Percentiles rank a stretch among this genome's conserved stretches.
These are phyloP conservation scores for Mycogona germanica DNA, from an alignment of 2,888 invertebrate genomes.

Conservation along the genomic window DNA sequence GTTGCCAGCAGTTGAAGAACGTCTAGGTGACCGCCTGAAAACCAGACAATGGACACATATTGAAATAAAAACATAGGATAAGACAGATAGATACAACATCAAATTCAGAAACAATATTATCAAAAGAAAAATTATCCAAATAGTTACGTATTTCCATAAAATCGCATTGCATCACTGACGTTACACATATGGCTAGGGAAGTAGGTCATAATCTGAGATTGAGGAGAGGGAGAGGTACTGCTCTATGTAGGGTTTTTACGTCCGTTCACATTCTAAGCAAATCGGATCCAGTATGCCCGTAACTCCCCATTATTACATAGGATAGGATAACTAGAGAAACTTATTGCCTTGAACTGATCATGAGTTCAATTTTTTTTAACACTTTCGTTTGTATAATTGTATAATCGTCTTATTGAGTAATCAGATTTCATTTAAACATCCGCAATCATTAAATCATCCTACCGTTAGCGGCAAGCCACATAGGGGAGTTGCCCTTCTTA, in stretches of 20 bases:
- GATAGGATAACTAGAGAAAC: too few species aligned
- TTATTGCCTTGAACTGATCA: too few species aligned
- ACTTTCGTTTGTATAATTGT: too few species aligned
- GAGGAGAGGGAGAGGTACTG: too few species aligned
- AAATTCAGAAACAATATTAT: too few species aligned
- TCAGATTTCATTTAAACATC: too few species aligned
- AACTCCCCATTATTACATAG: too few species aligned
- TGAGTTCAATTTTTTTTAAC: too few species aligned
- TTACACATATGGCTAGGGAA: neutral
- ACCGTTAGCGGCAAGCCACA: slow-evolving; percentile 91
- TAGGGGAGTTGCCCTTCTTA: slow-evolving; percentile 96
- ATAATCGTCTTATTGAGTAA: too few species aligned
- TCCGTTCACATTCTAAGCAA: too few species aligned
- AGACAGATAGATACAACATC: neutral
- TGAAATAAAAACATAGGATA: neutral
- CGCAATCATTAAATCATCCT: slow-evolving; percentile 21
- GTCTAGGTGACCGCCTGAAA: slow-evolving; percentile 79
- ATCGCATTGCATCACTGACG: neutral
- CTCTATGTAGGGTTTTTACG: too few species aligned
- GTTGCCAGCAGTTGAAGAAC: slow-evolving; percentile 90
- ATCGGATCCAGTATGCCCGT: too few species aligned
- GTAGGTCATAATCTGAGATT: neutral
- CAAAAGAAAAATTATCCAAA: neutral
- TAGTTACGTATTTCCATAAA: neutral
- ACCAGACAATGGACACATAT: slow-evolving; percentile 2